Percentiles rank a stretch among this genome's conserved stretches.
Evolutionary conservation across 2,797 vertebrate genomes (phyloP).

Genomic region (Gouania willdenowi): DNA sequence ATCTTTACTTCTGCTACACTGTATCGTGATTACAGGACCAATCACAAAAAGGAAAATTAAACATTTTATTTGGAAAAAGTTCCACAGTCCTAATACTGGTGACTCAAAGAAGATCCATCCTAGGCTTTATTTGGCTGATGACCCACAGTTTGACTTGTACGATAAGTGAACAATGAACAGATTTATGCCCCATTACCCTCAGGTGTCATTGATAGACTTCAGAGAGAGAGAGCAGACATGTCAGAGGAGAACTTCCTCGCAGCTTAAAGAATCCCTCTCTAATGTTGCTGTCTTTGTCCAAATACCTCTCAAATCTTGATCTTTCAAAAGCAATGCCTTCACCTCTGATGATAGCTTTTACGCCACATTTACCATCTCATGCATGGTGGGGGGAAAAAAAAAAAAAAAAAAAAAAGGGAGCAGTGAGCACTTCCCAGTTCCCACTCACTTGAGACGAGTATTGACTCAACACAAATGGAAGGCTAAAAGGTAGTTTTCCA

Average conservation of each 20-base stretch:
- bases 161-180: too few relatives aligned
- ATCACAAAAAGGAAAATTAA: too few relatives aligned
- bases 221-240: neutral
- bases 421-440: conserved; percentile 21
- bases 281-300: conserved; percentile 35
- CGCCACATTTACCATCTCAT: conserved; percentile 56
- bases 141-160: too few relatives aligned
- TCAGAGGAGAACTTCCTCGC: conserved; percentile 11
- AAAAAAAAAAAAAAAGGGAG: too few relatives aligned
- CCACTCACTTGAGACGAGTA: conserved; percentile 15
- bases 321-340: conserved; percentile 37
- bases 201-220: conserved; percentile 5
- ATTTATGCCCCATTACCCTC: too few relatives aligned
- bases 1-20: too few relatives aligned
- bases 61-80: too few relatives aligned
- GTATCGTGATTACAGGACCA: too few relatives aligned
- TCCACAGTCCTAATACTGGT: too few relatives aligned
- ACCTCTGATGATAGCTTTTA: conserved; percentile 52
- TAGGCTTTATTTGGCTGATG: too few relatives aligned
- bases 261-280: conserved; percentile 21
- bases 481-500: conserved; percentile 34
- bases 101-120: too few relatives aligned
- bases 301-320: conserved; percentile 48
- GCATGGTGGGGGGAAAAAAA: conserved; percentile 31
- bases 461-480: conserved; percentile 27